Base-by-base conservation (phyloP, 2,113 vertebrate genomes). In the Megaceryle maxima region DNA sequence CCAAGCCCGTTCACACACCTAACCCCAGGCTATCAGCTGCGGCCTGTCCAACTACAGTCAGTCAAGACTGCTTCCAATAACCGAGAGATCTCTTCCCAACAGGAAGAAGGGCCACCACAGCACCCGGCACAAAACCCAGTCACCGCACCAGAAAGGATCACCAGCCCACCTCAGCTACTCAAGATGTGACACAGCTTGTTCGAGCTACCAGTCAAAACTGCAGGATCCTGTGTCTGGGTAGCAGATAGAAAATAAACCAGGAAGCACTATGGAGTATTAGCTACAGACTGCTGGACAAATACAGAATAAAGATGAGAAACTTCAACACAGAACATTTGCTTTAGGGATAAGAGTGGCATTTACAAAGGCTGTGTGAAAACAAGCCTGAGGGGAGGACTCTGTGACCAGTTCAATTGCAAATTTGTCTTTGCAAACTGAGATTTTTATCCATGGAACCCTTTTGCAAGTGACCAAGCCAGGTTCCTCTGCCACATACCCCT, bases 1-100 rank as follows among this genome's bases (percentile, higher is more conserved):
- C 44, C 64, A 63, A 48, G 39, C 9, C 56, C 48, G 37, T 26
- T 44, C 37, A 31, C 48, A 25, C 4, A 1, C 18, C 29, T 22
- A 22, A 26, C 57, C 57, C 5, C 74, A 79, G 62, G 17, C 48
- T 76, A 70, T n/a, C 43, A 75, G 21, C 14, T 15, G 39, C 21
- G 2, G 41, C n/a, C 3, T 1, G 14, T 70, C 50, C 59, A 67
- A n/a, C 59, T 59, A 20, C 46, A 31, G 19, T 11, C 46, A 31
- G 19, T 11, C 57, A 8, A 1, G 11, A 5, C n/a, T 2, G 50
- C 18, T 48, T 53, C 33, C 69, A 39, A 5, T 5, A 29, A 26
- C 0, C 0, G 0, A 62, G 50, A 31, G 25, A 89, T 9, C 39
- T 66, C 11, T 16, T 43, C 39, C 50, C 1, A 0, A 4, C 1